Base-by-base conservation (phyloP, 1,140 invertebrate species). In the Drosophila ironensis region DNA sequence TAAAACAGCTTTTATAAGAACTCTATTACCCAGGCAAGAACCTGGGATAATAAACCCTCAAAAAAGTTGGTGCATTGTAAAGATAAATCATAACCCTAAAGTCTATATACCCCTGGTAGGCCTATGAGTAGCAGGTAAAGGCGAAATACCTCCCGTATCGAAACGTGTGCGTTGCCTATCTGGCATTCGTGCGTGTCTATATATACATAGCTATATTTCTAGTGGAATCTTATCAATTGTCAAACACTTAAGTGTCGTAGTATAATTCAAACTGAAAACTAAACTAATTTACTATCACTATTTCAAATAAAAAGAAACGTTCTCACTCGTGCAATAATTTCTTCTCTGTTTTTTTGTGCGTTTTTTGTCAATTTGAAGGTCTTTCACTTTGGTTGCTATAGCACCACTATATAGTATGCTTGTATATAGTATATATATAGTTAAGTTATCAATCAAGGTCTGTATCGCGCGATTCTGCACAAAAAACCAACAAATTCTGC, bases 391-490 rank as follows among this genome's bases (percentile, higher is more conserved):
- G 35, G 54, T 59, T 56, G 54, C 54, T 40, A 59, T 12, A 59
- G 51, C 27, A 27, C 9, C 51, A 22, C 33, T 40, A 59, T 3
- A 9, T n/a, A 14, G 11, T 3, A 51, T 25, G 28, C 27, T 19
- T 60, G 38, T 46, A 37, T 37, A 38, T 67, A 40, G 35, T 38
- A 11, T 56, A 57, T 56, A 40, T 67, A 48, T 44, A 37, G 27
- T 41, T 60, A 61, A 46, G 57, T 81, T 80, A 80, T 80, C 64
- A 81, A 71, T 80, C 71, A 67, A 77, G 73, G 73, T 78, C 73
- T 54, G 60, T 57, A 77, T 77, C 73, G 68, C 61, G 68, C 74
- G 73, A 77, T 77, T 78, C 68, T 68, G 73, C 74, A 78, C 60
- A 76, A 68, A 67, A 7, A 1, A 8, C 8, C 3, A 37, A 14